Conservation (phyloP, 2,888 invertebrate genomes). For the Baccha elongata region DNA sequence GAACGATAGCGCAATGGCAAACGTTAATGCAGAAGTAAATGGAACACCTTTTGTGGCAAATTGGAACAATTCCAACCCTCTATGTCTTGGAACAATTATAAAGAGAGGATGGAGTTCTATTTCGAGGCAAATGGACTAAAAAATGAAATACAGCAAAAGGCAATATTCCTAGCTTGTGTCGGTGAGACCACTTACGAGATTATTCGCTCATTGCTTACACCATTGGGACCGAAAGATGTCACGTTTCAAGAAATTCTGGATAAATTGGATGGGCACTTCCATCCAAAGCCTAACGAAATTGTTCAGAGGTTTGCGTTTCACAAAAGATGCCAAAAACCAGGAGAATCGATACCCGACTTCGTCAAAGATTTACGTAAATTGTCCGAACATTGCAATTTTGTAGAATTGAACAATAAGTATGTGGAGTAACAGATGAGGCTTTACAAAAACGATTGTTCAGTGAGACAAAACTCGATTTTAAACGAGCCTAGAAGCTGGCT, state of each 20-base stretch:
- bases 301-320: constrained; percentile 14
- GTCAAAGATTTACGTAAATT: constrained; percentile 17
- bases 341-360: constrained; percentile 33
- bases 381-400: constrained; percentile 23
- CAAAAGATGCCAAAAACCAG: constrained; percentile 13
- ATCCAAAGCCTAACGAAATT: constrained; percentile 27
- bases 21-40: neutral
- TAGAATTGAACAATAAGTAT: constrained; percentile 22
- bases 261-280: constrained; percentile 21
- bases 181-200: constrained; percentile 23
- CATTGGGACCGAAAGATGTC: constrained; percentile 4
- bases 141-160: constrained; percentile 9
- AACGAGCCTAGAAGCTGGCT: constrained; percentile 8
- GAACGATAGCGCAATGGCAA: constrained; percentile 4
- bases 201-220: constrained; percentile 5
- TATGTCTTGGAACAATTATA: constrained; percentile 62
- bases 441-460: constrained; percentile 12
- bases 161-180: constrained; percentile 29
- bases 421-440: constrained; percentile 9
- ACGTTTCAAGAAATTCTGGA: constrained; percentile 18
- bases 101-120: constrained; percentile 82
- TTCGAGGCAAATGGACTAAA: constrained; percentile 77
- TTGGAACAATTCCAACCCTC: constrained; percentile 28
- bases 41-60: neutral
- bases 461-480: constrained; percentile 8